Percentiles rank a stretch among this genome's conserved stretches.
Evolutionary conservation across 2,888 invertebrate genomes (phyloP).

Genomic region (Amblyjoppa fuscipennis): DNA sequence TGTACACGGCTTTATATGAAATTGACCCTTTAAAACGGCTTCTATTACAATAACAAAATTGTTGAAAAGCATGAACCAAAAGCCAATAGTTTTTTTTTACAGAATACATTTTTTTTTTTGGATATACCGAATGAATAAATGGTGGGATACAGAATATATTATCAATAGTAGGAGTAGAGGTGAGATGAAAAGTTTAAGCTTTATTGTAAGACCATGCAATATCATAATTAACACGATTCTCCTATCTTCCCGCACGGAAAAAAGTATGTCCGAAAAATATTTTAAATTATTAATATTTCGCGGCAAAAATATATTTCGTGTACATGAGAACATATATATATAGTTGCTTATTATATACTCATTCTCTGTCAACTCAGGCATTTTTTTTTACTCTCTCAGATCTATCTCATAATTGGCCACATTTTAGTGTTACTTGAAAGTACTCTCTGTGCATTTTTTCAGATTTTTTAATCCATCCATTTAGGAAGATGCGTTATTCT

Average conservation of each 20-base stretch:
- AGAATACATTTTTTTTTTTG: conserved; percentile 9
- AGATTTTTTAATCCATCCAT: no score
- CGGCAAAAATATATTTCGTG: no score
- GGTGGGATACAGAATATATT: neutral
- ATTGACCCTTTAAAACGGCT: conserved; percentile 51
- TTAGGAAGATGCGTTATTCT: no score
- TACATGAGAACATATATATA: no score
- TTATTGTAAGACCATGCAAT: neutral
- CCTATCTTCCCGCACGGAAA: neutral
- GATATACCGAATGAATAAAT: neutral
- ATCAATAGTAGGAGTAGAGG: neutral
- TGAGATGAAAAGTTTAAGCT: neutral
- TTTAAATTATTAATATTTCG: no score
- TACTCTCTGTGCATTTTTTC: no score
- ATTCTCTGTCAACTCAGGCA: no score
- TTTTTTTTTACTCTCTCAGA: no score
- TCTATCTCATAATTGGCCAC: no score
- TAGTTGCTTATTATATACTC: no score
- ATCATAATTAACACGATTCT: neutral
- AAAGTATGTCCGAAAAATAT: no score
- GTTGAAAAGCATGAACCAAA: neutral
- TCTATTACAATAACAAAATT: neutral
- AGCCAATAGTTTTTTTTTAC: conserved; percentile 1
- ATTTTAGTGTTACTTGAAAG: no score
- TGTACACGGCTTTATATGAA: conserved; percentile 81